These are phyloP conservation scores for Autographa pulchrina DNA, from an alignment of 2,888 invertebrate species.

Conservation along the genomic window DNA sequence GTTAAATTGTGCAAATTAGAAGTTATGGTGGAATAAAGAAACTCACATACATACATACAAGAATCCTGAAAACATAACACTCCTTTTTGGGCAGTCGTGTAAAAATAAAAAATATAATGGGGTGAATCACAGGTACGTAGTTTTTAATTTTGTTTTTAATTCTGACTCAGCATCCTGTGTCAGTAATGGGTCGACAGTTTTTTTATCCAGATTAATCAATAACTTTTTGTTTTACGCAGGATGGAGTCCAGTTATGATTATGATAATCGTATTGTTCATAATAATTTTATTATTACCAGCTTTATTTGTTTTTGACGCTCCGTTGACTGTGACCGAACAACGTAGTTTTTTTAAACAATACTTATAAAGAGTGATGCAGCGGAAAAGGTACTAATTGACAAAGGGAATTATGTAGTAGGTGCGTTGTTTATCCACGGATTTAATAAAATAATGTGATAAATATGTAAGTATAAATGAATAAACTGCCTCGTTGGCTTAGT, in stretches of 20 bases:
- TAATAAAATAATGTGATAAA: background rate
- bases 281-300: conserved; percentile 14
- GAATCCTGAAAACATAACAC: too few relatives aligned
- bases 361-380: background rate
- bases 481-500: too few relatives aligned
- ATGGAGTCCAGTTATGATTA: conserved; percentile 23
- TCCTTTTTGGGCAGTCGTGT: too few relatives aligned
- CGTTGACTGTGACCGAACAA: conserved; percentile 11
- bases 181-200: background rate
- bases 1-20: too few relatives aligned
- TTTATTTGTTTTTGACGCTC: conserved; percentile 13
- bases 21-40: too few relatives aligned
- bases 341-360: conserved; percentile 14
- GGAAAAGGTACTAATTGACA: background rate
- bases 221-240: conserved; percentile 37
- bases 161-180: background rate
- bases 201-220: conserved; percentile 20
- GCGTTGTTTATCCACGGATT: background rate
- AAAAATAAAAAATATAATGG: too few relatives aligned
- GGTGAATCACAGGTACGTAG: background rate
- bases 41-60: too few relatives aligned
- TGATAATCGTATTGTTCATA: conserved; percentile 6
- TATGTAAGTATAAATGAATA: too few relatives aligned
- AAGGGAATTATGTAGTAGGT: background rate
- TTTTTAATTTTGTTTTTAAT: background rate